Base-by-base conservation (phyloP, 2,797 vertebrate species). In the Sebastes trivittatus region DNA sequence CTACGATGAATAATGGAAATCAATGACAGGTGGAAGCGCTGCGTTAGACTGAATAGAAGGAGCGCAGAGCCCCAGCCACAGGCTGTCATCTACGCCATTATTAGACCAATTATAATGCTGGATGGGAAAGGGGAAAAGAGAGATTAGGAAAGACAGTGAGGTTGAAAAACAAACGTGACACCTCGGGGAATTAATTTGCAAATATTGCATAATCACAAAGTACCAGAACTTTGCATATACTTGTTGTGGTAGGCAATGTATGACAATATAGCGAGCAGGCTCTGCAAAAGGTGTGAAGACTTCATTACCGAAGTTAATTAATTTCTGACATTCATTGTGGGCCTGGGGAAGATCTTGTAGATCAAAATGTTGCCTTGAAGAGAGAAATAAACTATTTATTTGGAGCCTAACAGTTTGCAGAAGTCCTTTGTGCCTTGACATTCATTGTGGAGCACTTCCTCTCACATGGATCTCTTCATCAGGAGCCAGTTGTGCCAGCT, bases 101-200 rank as follows among this genome's bases (percentile, higher is more conserved):
- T 91, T 81, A 89, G 77, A 82, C 79, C 82, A 87, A 91, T 88
- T 89, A 88, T 82, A 73, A 64, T 68, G 72, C 69, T 69, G 73
- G 56, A 72, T 77, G 66, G 54, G 25, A 65, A 72, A 55, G 27
- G 72, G 27, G 42, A 60, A 60, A 58, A 55, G 38, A 62, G 36
- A 65, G 61, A 76, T 64, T 66, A 68, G 49, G 59, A 73, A 54
- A 85, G 75, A 84, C 75, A 69, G 81, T 1, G 29, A 69, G 42
- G 58, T 68, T 66, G 72, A 79, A 81, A 83, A 84, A 82, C 64
- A 85, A 78, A 79, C 2, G 23, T 59, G 76, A 80, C 71, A 79
- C 73, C 68, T 71, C 8, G 0, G 77, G 80, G 82, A 84, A 76
- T 85, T 88, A 10, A 81, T 78, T 82, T 66, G 55, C 13, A 54